phyloP scores from a whole-genome alignment of 2,888 invertebrate genomes.

The Drosophila tanythrix region DNA sequence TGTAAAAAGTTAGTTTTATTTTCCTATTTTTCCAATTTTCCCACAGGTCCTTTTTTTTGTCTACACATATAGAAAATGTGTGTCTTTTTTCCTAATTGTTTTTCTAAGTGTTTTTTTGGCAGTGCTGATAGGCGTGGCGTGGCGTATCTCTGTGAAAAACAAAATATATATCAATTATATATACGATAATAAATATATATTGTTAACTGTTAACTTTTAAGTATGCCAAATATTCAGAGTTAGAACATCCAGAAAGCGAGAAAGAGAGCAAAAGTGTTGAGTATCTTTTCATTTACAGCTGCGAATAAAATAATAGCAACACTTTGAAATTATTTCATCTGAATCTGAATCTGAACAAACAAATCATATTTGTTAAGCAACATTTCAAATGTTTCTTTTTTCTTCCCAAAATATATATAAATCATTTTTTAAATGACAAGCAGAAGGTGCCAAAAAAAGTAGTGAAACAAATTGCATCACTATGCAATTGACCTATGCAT shows the following conservation, averaged over 20 bases:
- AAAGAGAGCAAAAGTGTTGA: background rate
- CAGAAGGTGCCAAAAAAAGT: background rate
- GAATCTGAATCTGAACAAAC: background rate
- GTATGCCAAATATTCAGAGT: background rate
- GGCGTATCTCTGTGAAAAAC: slow-evolving; percentile 3
- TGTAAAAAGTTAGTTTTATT: slow-evolving; percentile 71
- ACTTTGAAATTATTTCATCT: background rate
- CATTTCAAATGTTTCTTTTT: background rate
- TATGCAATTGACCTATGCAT: background rate
- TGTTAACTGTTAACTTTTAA: background rate
- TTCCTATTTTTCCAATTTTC: slow-evolving; percentile 30
- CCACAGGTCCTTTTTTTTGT: slow-evolving; percentile 1
- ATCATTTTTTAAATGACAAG: background rate
- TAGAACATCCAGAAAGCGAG: background rate
- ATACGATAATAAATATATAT: background rate
- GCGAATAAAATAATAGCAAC: background rate
- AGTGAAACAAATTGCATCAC: background rate
- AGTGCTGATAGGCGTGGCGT: slow-evolving; percentile 58
- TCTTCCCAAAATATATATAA: background rate
- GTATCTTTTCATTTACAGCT: background rate
- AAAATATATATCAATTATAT: background rate
- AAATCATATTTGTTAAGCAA: background rate
- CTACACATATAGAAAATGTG: background rate
- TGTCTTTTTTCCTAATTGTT: background rate
- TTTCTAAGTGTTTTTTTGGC: slow-evolving; percentile 12